Percentiles rank a stretch among this genome's conserved stretches.
phyloP scores from a whole-genome alignment of 2,888 invertebrate species.

The Drosophila vallismaia region DNA sequence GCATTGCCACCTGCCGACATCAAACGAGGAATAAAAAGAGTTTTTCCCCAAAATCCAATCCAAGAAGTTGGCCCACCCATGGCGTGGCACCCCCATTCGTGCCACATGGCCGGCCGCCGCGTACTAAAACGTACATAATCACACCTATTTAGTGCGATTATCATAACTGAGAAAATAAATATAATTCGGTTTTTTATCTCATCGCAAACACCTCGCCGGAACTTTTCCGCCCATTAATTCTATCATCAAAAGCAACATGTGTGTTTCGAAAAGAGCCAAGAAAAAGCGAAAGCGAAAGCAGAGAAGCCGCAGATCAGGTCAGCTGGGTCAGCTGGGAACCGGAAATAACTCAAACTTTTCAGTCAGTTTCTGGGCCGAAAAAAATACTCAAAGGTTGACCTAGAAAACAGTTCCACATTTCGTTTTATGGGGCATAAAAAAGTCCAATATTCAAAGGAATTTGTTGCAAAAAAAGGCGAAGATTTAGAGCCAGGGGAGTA shows the following conservation, averaged over 20 bases:
- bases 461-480: neutral
- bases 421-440: neutral
- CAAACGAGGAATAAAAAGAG: conserved; percentile 16
- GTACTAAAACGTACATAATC: conserved; percentile 12
- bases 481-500: no score
- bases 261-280: neutral
- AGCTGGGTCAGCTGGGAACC: neutral
- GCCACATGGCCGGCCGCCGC: conserved; percentile 40
- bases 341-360: conserved; percentile 4
- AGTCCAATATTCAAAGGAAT: neutral
- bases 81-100: conserved; percentile 34
- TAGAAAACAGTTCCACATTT: neutral
- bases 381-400: neutral
- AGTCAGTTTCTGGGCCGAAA: neutral
- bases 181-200: conserved; percentile 23
- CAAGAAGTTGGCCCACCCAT: conserved; percentile 49
- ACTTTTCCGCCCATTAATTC: conserved; percentile 18
- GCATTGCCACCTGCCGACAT: conserved; percentile 32
- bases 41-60: conserved; percentile 3
- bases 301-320: neutral
- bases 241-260: conserved; percentile 1
- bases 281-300: neutral
- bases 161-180: conserved; percentile 39
- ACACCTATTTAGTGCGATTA: conserved; percentile 16
- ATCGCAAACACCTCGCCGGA: conserved; percentile 13